Base-by-base conservation (phyloP, 2,888 invertebrate genomes). In the Metalampra italica region DNA sequence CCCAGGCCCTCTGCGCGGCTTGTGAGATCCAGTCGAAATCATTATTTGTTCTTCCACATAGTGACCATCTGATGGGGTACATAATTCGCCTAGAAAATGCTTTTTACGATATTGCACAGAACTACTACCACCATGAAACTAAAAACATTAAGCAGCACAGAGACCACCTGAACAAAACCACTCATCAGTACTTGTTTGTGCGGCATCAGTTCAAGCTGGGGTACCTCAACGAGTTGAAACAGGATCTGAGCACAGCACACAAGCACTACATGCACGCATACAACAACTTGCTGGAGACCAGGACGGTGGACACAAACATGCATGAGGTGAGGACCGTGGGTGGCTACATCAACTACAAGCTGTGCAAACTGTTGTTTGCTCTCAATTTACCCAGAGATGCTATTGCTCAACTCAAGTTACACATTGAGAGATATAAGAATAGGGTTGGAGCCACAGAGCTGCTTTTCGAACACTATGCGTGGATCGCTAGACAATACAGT, bases 131-230 rank as follows among this genome's bases (percentile, higher is more conserved):
- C 59, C 94, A 94, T 57, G 96, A 97, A 88, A 93, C 95, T 22
- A 94, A 96, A 66, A 93, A 93, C 56, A 93, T 97, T 37, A 97
- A 97, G 73, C 92, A 94, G 41, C 98, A 98, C 76, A 92, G 95
- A 61, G 98, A 98, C 71, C 95, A 96, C 69, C 91, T 98, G 34
- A 97, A 97, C 64, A 96, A 96, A 83, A 95, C 94, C 9, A 94
- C 95, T 14, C 98, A 98, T 82, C 96, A 96, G 77, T 94, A 96
- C 65, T 91, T 99, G 46, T 96, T 96, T 90, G 97, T 99, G 29
- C 90, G 99, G 32, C 98, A 99, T 86, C 97, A 98, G 72, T 98
- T 98, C 75, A 99, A 99, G 88, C 93, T 98, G 78, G 99, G 96
- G 0, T 98, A 98, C 85, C 92, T 98, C 46, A 96, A 96, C 70